These are phyloP conservation scores for Acromyrmex charruanus DNA, from an alignment of 1,140 invertebrate genomes.

Conservation along the genomic window DNA sequence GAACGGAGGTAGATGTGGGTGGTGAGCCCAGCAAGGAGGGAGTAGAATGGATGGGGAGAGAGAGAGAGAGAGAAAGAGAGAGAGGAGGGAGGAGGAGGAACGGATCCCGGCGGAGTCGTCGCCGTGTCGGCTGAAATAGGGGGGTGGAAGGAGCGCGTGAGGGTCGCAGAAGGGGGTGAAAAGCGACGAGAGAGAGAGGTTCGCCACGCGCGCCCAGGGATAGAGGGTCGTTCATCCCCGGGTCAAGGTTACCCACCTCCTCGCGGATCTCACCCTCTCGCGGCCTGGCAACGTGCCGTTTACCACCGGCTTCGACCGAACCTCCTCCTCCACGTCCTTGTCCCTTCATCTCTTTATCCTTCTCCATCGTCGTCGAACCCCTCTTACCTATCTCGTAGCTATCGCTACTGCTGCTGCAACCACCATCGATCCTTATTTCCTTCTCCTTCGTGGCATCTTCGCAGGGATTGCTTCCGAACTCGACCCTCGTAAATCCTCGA, in stretches of 20 bases:
- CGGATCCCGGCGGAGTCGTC: conserved; percentile 58
- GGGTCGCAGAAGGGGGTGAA: conserved; percentile 65
- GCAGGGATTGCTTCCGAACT: conserved; percentile 40
- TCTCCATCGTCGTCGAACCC: not conserved
- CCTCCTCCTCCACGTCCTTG: not conserved
- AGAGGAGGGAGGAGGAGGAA: not conserved
- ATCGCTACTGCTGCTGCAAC: conserved; percentile 30
- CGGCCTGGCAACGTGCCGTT: conserved; percentile 69
- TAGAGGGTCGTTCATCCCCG: conserved; percentile 84
- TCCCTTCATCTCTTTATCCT: not conserved
- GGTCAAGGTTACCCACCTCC: conserved; percentile 85
- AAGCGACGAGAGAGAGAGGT: conserved; percentile 61
- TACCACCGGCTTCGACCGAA: conserved; percentile 64
- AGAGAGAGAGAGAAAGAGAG: too few species aligned
- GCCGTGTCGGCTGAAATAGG: conserved; percentile 35
- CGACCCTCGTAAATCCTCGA: conserved; percentile 46
- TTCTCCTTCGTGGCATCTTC: conserved; percentile 45
- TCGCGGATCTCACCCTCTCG: conserved; percentile 71
- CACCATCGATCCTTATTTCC: conserved; percentile 46
- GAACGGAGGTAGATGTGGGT: conserved; percentile 49
- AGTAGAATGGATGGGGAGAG: conserved; percentile 20
- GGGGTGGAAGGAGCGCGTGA: conserved; percentile 36
- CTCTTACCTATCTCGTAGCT: conserved; percentile 26
- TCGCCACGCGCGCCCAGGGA: conserved; percentile 74
- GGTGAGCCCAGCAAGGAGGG: conserved; percentile 64